Evolutionary conservation across 2,888 invertebrate species (phyloP).

Genomic region (Apeira syringaria): DNA sequence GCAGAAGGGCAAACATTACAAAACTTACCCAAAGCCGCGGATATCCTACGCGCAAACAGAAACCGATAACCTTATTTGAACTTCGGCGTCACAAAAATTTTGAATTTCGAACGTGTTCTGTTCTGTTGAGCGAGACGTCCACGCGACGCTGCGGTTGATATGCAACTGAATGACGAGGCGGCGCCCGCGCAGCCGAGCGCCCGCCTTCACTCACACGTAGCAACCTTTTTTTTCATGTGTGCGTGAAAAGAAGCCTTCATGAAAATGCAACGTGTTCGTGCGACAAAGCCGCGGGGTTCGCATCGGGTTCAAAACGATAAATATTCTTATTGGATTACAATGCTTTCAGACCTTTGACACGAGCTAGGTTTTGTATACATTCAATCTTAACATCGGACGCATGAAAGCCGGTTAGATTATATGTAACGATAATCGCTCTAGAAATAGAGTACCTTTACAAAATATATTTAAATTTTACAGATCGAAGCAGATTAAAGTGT

Average conservation of each 20-base stretch:
- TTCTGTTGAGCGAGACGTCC: slow-evolving; percentile 43
- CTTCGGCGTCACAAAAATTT: slow-evolving; percentile 54
- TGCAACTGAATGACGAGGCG: slow-evolving; percentile 62
- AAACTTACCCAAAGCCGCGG: slow-evolving; percentile 60
- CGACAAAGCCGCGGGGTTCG: slow-evolving; percentile 28
- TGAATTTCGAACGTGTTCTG: slow-evolving; percentile 35
- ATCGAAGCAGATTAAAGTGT: neutral
- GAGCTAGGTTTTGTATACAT: slow-evolving; percentile 23
- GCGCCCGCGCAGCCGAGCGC: slow-evolving; percentile 61
- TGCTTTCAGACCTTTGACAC: slow-evolving; percentile 21
- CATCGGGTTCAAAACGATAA: slow-evolving; percentile 25
- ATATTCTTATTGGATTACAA: slow-evolving; percentile 28
- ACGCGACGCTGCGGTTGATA: slow-evolving; percentile 47
- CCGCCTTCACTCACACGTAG: slow-evolving; percentile 63
- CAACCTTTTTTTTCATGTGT: slow-evolving; percentile 26
- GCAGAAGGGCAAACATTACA: slow-evolving; percentile 50
- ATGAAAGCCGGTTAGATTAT: slow-evolving; percentile 5
- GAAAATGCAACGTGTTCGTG: slow-evolving; percentile 65
- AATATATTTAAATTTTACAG: slow-evolving; percentile 1
- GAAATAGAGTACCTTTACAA: neutral
- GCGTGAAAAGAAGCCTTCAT: slow-evolving; percentile 58
- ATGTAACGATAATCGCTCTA: neutral
- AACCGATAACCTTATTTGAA: slow-evolving; percentile 71
- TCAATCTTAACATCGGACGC: slow-evolving; percentile 27
- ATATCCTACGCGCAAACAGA: slow-evolving; percentile 68